Evolutionary conservation across 1,140 invertebrate genomes (phyloP).

Genomic region (Saccostrea glomerata): DNA sequence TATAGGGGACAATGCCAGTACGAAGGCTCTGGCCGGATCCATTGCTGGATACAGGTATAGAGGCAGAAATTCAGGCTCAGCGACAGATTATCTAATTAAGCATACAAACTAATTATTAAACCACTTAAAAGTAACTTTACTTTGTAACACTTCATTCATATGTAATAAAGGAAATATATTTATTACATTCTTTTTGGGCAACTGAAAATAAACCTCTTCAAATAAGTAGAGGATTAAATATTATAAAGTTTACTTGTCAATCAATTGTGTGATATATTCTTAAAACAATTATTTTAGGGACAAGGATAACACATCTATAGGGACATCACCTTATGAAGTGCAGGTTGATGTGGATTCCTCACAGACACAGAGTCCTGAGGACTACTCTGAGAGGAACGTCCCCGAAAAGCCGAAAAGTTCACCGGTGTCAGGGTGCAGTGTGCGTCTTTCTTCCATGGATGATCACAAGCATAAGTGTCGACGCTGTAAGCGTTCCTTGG

Average conservation of each 20-base stretch:
- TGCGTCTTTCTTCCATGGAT: conserved; percentile 56
- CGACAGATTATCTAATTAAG: too few relatives aligned
- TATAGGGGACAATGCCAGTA: conserved; percentile 84
- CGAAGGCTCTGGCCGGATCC: conserved; percentile 88
- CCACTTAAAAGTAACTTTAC: too few relatives aligned
- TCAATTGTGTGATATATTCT: too few relatives aligned
- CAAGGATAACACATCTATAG: conserved; percentile 58
- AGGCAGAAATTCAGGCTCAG: too few relatives aligned
- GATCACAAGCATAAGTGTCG: conserved; percentile 56
- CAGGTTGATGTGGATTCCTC: conserved; percentile 59
- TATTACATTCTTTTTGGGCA: too few relatives aligned
- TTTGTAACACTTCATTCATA: too few relatives aligned
- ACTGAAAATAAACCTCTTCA: too few relatives aligned
- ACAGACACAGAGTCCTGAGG: conserved; percentile 46
- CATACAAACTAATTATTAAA: too few relatives aligned
- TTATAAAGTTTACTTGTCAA: too few relatives aligned
- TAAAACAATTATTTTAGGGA: conserved; percentile 50
- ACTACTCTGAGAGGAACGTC: conserved; percentile 45
- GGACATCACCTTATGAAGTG: conserved; percentile 59
- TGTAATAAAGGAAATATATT: too few relatives aligned
- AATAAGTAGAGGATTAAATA: too few relatives aligned
- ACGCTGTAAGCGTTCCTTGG: conserved; percentile 48
- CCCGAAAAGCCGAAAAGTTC: conserved; percentile 61
- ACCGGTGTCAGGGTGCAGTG: conserved; percentile 65
- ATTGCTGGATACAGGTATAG: conserved; percentile 85